phyloP scores from a whole-genome alignment of 2,888 invertebrate species.

The Bimastos eiseni region DNA sequence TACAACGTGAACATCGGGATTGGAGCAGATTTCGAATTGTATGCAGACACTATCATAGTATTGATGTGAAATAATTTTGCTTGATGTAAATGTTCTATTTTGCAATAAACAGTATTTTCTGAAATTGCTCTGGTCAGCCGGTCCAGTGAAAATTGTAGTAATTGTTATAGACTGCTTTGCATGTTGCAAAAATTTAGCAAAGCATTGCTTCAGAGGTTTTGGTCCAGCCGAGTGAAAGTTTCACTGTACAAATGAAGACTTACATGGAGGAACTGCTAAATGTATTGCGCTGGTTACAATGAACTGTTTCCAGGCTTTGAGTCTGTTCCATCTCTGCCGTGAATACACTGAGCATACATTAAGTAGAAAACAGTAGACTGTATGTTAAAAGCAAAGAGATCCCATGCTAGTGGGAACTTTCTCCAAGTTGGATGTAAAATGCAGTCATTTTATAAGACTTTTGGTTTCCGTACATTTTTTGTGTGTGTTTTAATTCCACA shows the following conservation, averaged over 20 bases:
- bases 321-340: not conserved
- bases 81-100: constrained; percentile 13
- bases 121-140: not conserved
- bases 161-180: constrained; percentile 4
- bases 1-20: constrained; percentile 1
- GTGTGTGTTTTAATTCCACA: not conserved
- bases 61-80: not conserved
- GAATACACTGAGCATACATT: not conserved
- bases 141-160: not conserved
- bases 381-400: not conserved
- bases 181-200: not conserved
- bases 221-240: not conserved
- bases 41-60: not conserved
- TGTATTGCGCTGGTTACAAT: not conserved
- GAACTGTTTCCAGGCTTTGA: not conserved
- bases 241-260: not conserved
- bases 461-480: not conserved
- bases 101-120: constrained; percentile 13
- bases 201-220: not conserved
- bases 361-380: not conserved
- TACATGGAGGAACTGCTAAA: not conserved
- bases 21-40: not conserved
- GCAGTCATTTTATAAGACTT: not conserved
- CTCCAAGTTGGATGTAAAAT: not conserved
- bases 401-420: not conserved